phyloP scores from a whole-genome alignment of 1,140 invertebrate genomes.

The Rhyacophila brunnea region DNA sequence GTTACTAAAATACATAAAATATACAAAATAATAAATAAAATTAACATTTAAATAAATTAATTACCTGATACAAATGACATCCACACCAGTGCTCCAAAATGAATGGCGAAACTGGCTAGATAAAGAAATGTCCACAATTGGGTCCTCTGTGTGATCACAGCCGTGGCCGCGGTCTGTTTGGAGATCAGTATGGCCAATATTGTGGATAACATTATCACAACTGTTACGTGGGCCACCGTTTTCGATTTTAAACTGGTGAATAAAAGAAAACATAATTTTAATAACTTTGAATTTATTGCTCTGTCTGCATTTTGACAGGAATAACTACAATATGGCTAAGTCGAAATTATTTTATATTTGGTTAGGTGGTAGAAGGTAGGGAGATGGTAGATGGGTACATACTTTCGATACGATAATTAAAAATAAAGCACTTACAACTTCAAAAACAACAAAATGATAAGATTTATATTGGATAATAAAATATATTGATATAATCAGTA shows the following conservation, averaged over 20 bases:
- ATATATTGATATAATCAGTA: no score
- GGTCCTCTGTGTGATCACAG: background rate
- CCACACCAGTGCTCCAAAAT: slow-evolving; percentile 83
- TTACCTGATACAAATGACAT: slow-evolving; percentile 84
- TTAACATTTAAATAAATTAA: background rate
- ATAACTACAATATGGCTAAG: no score
- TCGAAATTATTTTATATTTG: no score
- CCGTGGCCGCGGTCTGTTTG: background rate
- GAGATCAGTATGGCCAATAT: background rate
- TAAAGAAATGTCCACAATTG: slow-evolving; percentile 60
- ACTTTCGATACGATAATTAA: no score
- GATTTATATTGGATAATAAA: no score
- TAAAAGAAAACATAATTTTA: background rate
- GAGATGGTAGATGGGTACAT: no score
- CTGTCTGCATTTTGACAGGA: no score
- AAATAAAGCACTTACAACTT: no score
- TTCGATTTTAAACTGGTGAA: background rate
- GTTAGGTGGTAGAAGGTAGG: no score
- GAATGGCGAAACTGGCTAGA: slow-evolving; percentile 69
- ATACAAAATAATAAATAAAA: no score
- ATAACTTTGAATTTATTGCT: background rate
- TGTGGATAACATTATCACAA: background rate
- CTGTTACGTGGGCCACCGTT: background rate
- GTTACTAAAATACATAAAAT: no score
- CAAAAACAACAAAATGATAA: no score